Evolutionary conservation across 2,797 vertebrate species (phyloP), one percentile per base, ranked within the genome.

Genomic region (Molossus molossus): DNA sequence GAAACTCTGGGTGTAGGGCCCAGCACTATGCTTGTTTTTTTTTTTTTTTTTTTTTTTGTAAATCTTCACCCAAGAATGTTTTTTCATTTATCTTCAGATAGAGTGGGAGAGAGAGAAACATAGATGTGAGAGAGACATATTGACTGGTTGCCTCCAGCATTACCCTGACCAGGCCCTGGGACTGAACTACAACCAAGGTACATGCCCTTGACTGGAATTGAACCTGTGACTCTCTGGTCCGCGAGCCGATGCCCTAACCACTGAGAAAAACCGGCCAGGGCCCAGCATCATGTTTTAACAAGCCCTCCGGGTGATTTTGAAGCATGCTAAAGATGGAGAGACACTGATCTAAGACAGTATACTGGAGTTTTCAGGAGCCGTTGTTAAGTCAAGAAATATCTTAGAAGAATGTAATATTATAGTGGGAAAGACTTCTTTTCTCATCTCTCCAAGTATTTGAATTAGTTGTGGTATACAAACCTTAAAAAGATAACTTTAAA

Each of bases 401-500:
- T 95, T 62, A 73, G 69, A 86, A 86, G 81, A 45, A 80, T 60
- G 11, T 65, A 48, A 90, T 80, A 84, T 90, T 67, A 25, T 40
- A 73, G 11, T 50, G 89, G 73, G 20, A 76, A 96, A 50, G 25
- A 25, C 2, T 65, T 72, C 58, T 77, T 37, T 37, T 4, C 5
- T 76, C 9, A 53, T 94, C 40, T 82, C 13, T 81, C 11, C 15
- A 25, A 27, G 5, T 75, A 65, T 80, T 92, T 67, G 48, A 77
- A 76, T 86, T 81, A 48, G 10, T 40, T 82, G 40, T 70, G 21
- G 15, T n/a, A 93, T 5, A 65, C 29, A 81, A 94, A 5, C 20
- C 64, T 90, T 33, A 67, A 76, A 77, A 57, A 77, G 17, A 45
- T 45, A 58, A 60, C 21, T 94, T 95, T 58, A 84, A 92, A 79